phyloP scores from a whole-genome alignment of 2,888 invertebrate genomes.

The Charanyca ferruginea region DNA sequence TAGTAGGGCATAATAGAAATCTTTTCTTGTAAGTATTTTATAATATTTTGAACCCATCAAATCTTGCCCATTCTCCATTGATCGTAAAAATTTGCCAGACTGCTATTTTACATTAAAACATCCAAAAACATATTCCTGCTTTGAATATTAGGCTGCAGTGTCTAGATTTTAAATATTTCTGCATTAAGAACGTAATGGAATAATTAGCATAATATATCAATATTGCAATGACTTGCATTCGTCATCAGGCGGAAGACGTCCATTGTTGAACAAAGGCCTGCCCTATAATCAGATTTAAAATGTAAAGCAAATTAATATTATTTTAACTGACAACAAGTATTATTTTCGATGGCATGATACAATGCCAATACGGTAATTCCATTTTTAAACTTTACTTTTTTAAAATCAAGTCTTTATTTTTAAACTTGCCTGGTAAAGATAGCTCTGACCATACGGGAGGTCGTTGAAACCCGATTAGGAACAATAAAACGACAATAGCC shows the following conservation, averaged over 20 bases:
- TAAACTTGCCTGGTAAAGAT: neutral
- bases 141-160: too few species aligned
- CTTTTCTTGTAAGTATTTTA: too few species aligned
- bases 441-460: neutral
- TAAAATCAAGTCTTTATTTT: neutral
- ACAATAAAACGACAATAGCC: conserved; percentile 4
- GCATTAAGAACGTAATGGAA: neutral
- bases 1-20: too few species aligned
- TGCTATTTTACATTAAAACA: neutral
- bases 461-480: neutral
- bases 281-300: conserved; percentile 13
- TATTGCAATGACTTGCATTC: conserved; percentile 15
- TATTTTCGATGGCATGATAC: neutral
- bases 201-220: conserved; percentile 7
- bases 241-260: too few species aligned
- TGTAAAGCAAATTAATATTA: conserved; percentile 3
- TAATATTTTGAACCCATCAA: too few species aligned
- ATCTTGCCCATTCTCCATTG: too few species aligned
- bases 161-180: conserved; percentile 1
- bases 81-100: too few species aligned
- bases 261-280: too few species aligned
- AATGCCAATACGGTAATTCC: neutral
- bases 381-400: neutral
- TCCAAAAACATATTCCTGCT: neutral
- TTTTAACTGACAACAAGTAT: neutral